Evolutionary conservation across 1,140 invertebrate genomes (phyloP).

Genomic region (Cotesia glomerata): DNA sequence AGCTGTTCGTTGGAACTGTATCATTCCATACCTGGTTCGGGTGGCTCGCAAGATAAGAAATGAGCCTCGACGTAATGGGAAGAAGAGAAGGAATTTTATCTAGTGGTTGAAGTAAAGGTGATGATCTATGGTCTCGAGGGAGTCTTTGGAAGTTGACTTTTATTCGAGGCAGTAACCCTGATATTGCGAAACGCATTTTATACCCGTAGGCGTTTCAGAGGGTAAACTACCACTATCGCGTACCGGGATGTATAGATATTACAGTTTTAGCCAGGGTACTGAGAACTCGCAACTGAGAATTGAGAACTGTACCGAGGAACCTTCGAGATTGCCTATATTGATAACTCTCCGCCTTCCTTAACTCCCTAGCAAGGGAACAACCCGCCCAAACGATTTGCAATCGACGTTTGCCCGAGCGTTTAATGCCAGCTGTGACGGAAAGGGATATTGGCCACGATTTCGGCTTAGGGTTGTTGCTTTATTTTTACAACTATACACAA

Average conservation of each 20-base stretch:
- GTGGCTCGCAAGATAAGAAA: background rate
- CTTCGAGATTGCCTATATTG: slow-evolving; percentile 10
- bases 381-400: slow-evolving; percentile 15
- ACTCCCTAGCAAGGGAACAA: background rate
- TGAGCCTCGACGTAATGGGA: background rate
- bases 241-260: too few relatives aligned
- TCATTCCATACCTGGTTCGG: background rate
- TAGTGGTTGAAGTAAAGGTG: background rate
- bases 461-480: background rate
- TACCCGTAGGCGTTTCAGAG: background rate
- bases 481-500: background rate
- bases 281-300: too few relatives aligned
- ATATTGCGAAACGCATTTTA: slow-evolving; percentile 11
- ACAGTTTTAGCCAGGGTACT: too few relatives aligned
- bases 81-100: background rate
- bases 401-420: background rate
- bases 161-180: slow-evolving; percentile 1
- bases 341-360: slow-evolving; percentile 9
- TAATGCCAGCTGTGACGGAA: slow-evolving; percentile 9
- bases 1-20: too few relatives aligned
- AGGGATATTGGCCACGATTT: background rate
- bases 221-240: too few relatives aligned
- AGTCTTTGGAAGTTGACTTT: slow-evolving; percentile 3
- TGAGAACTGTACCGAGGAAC: too few relatives aligned
- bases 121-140: slow-evolving; percentile 3